These are phyloP conservation scores for Aspiorhynchus laticeps DNA, from an alignment of 2,113 vertebrate genomes.

Conservation along the genomic window DNA sequence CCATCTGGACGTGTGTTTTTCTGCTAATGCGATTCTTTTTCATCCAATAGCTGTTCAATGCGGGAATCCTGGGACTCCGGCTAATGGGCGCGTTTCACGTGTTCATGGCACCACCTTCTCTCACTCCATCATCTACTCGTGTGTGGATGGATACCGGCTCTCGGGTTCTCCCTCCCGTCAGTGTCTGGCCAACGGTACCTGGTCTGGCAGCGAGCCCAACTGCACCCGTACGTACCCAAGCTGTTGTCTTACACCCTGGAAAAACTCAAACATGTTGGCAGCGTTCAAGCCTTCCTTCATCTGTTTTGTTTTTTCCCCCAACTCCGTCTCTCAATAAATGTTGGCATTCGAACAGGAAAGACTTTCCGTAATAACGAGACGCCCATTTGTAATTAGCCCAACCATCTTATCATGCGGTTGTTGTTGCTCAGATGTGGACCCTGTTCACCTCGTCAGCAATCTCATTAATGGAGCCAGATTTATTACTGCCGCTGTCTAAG, in stretches of 20 bases:
- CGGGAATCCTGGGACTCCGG: slow-evolving; percentile 91
- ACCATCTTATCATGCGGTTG: not conserved
- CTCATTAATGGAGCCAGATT: slow-evolving; percentile 58
- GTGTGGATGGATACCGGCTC: slow-evolving; percentile 90
- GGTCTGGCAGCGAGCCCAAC: slow-evolving; percentile 92
- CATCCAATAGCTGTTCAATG: slow-evolving; percentile 88
- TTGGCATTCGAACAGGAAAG: slow-evolving; percentile 1
- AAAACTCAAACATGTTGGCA: slow-evolving; percentile 1
- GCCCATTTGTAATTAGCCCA: slow-evolving; percentile 36
- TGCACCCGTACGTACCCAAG: slow-evolving; percentile 87
- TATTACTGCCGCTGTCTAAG: slow-evolving; percentile 28
- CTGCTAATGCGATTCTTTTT: slow-evolving; percentile 25
- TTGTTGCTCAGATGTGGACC: slow-evolving; percentile 2
- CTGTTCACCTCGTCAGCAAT: slow-evolving; percentile 31
- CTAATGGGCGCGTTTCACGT: slow-evolving; percentile 87
- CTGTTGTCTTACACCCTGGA: not conserved
- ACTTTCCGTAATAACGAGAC: not conserved
- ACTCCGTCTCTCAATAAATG: not conserved
- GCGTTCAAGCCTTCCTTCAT: not conserved
- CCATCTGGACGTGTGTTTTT: not conserved
- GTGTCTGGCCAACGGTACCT: slow-evolving; percentile 94
- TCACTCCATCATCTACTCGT: slow-evolving; percentile 92
- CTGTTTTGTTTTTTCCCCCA: not conserved
- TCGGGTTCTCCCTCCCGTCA: slow-evolving; percentile 88
- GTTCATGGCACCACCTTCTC: slow-evolving; percentile 91